Evolutionary conservation across 2,888 invertebrate genomes (phyloP).

Genomic region (Flabesymbios commensalis): DNA sequence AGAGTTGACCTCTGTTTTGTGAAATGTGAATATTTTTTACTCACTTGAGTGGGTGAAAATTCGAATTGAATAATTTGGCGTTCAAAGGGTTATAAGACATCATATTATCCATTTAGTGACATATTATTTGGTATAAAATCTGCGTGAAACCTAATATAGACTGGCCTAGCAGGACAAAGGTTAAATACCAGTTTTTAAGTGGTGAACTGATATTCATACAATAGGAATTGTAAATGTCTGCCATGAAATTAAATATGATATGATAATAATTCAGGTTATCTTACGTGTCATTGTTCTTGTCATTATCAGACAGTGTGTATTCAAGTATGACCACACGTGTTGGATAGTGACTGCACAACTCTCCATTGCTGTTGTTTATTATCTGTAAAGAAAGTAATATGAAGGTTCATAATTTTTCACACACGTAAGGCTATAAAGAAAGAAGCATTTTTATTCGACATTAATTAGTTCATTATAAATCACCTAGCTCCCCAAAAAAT

Average conservation of each 20-base stretch:
- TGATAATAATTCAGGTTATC: not conserved
- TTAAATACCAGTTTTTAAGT: too few species aligned
- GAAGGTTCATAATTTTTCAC: too few species aligned
- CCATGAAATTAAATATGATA: not conserved
- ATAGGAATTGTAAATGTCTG: not conserved
- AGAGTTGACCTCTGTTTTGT: too few species aligned
- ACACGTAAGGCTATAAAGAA: too few species aligned
- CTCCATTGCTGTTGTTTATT: slow-evolving; percentile 71
- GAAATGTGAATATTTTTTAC: too few species aligned
- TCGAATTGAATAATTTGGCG: too few species aligned
- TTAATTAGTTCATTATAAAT: too few species aligned
- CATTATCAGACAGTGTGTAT: slow-evolving; percentile 33
- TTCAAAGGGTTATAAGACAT: too few species aligned
- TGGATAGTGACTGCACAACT: slow-evolving; percentile 74
- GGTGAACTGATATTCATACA: not conserved
- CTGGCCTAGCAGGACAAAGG: too few species aligned
- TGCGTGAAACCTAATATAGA: not conserved
- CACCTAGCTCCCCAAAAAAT: too few species aligned
- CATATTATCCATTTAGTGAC: not conserved
- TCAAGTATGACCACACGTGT: slow-evolving; percentile 69
- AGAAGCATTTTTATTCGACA: too few species aligned
- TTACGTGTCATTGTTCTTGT: slow-evolving; percentile 11
- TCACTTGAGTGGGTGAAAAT: too few species aligned
- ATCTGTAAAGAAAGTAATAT: slow-evolving; percentile 49
- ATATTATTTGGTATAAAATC: not conserved